Base-by-base conservation (phyloP, 1,140 invertebrate species). In the Notospermus geniculatus region DNA sequence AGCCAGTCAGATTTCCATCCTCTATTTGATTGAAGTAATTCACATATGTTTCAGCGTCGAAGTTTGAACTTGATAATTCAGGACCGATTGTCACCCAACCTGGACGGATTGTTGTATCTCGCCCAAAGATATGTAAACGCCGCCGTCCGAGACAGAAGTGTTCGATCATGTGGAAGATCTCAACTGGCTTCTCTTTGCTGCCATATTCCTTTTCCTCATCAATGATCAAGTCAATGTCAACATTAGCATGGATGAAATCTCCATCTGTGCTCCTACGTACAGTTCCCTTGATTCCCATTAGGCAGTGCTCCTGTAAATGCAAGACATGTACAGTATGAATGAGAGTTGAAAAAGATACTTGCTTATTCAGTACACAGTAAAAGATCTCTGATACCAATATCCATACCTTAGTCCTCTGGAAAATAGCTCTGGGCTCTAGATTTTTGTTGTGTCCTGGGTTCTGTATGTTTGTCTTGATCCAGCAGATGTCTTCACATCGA, bases 241-340 rank as follows among this genome's bases (percentile, higher is more conserved):
- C 93, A 81, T 98, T 98, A 0, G 95, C 95, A 75, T 98, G 96
- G 69, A 98, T 98, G 77, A 97, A 98, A 83, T 98, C 95, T 0
- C 93, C 95, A 75, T 98, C 96, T 0, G 93, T 96, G 13, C 93
- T 97, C 46, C 95, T 84, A 52, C 95, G 82, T 0, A 98, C 95
- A 0, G 96, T 98, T 1, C 96, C 96, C 79, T 98, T 98, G 36
- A 99, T 98, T 2, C 96, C 95, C 96, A 98, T 99, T 1, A 99
- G 83, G 77, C 95, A 98, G 80, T 99, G 95, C 73, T 98, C 96
- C 86, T 88, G 63, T 7, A 71, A 65, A 54, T 54, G 41, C 45
- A 15, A 41, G 19, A n/a, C n/a, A n/a, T n/a, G 23, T 15, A n/a
- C n/a, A n/a, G n/a, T n/a, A n/a, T n/a, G n/a, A n/a, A n/a, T n/a